Percentiles rank a stretch among this genome's conserved stretches.
Evolutionary conservation across 2,888 invertebrate genomes (phyloP).

Genomic region (Nipponacmea schrenckii): DNA sequence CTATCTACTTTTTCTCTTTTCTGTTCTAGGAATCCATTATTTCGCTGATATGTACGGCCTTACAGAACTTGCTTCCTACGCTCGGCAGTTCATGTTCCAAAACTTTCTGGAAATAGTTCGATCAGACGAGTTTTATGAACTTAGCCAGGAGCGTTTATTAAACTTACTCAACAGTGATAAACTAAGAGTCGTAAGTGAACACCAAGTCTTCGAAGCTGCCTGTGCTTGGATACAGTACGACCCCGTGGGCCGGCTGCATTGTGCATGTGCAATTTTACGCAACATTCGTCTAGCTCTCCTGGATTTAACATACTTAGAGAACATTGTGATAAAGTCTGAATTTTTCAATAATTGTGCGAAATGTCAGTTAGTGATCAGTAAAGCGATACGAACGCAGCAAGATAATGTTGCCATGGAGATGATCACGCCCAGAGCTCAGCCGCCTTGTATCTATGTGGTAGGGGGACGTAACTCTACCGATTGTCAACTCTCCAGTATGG

Average conservation of each 20-base stretch:
- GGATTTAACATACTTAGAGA: slow-evolving; percentile 57
- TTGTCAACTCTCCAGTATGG: slow-evolving; percentile 63
- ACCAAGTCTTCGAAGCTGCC: slow-evolving; percentile 61
- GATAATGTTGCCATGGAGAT: slow-evolving; percentile 52
- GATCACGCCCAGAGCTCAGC: slow-evolving; percentile 57
- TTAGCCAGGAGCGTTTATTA: slow-evolving; percentile 55
- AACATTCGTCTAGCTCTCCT: slow-evolving; percentile 59
- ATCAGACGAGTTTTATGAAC: slow-evolving; percentile 61
- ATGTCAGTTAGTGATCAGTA: slow-evolving; percentile 61
- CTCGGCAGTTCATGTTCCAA: slow-evolving; percentile 60
- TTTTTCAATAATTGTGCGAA: slow-evolving; percentile 61
- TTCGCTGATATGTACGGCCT: slow-evolving; percentile 65
- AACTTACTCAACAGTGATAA: slow-evolving; percentile 58
- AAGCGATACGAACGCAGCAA: slow-evolving; percentile 56
- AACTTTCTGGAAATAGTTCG: slow-evolving; percentile 63
- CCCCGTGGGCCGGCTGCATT: slow-evolving; percentile 38
- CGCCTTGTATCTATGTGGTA: slow-evolving; percentile 64
- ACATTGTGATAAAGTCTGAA: slow-evolving; percentile 58
- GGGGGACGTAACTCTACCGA: slow-evolving; percentile 62
- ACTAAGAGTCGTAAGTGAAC: slow-evolving; percentile 58
- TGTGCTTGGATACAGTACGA: slow-evolving; percentile 60
- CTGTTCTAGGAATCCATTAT: slow-evolving; percentile 58
- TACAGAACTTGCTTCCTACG: slow-evolving; percentile 56
- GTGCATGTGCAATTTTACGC: slow-evolving; percentile 57
- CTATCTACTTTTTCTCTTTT: not conserved